phyloP scores from a whole-genome alignment of 1,140 invertebrate genomes.

The Musca domestica region DNA sequence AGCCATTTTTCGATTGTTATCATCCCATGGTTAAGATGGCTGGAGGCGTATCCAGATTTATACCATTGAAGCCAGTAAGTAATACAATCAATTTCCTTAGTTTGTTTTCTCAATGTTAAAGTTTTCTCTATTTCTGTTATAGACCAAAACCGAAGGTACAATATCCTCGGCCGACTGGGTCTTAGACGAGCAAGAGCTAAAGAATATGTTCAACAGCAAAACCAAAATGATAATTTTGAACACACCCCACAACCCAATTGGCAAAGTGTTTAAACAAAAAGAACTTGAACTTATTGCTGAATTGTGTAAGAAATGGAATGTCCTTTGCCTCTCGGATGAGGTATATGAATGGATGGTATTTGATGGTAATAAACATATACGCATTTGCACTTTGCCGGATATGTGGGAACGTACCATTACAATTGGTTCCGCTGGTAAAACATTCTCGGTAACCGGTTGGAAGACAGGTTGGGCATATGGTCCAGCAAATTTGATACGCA shows the following conservation, averaged over 20 bases:
- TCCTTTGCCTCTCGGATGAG: constrained; percentile 91
- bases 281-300: constrained; percentile 79
- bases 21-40: constrained; percentile 88
- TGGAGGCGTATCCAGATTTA: constrained; percentile 83
- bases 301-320: constrained; percentile 90
- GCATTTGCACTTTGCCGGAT: constrained; percentile 88
- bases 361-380: constrained; percentile 79
- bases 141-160: constrained; percentile 40
- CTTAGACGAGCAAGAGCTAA: constrained; percentile 80
- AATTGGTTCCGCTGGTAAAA: constrained; percentile 96
- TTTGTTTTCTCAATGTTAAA: background rate
- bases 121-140: constrained; percentile 4
- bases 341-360: constrained; percentile 98
- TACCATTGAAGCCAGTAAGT: constrained; percentile 79
- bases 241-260: constrained; percentile 94
- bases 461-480: constrained; percentile 97
- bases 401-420: constrained; percentile 99
- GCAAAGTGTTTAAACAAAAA: constrained; percentile 78
- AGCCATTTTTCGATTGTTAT: constrained; percentile 98
- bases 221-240: constrained; percentile 97
- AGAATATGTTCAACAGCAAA: constrained; percentile 78
- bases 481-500: constrained; percentile 73
- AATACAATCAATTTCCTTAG: background rate
- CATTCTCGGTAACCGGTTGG: constrained; percentile 97
- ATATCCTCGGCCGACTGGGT: constrained; percentile 82